Conservation (phyloP, 1,140 invertebrate species). For the Thereuonema tuberculata region DNA sequence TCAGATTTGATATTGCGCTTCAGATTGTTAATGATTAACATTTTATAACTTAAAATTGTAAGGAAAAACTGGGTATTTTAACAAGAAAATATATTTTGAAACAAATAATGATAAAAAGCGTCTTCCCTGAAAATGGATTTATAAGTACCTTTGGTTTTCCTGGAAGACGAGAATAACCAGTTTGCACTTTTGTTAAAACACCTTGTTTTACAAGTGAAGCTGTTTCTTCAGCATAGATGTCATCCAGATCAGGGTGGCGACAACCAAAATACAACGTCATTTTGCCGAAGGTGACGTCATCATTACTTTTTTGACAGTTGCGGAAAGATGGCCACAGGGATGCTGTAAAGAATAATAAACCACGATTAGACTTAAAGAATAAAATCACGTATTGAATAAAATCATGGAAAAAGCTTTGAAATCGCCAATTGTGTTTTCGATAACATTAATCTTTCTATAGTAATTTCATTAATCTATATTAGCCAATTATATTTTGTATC, state of each 20-base stretch:
- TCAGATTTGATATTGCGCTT: too few species aligned
- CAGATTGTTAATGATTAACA: background rate
- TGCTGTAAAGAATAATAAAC: too few species aligned
- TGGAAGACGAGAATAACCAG: constrained; percentile 27
- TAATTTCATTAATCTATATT: constrained; percentile 19
- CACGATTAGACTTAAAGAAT: too few species aligned
- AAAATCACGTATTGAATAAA: too few species aligned
- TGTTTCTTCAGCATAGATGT: constrained; percentile 29
- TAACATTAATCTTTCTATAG: too few species aligned
- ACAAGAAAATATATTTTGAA: background rate
- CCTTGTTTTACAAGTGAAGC: constrained; percentile 20
- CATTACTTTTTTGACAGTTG: too few species aligned
- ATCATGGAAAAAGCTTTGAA: too few species aligned
- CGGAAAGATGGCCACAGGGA: too few species aligned
- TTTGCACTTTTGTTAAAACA: constrained; percentile 22
- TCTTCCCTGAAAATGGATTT: too few species aligned
- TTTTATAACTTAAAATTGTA: background rate
- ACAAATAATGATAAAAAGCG: too few species aligned
- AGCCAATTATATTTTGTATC: background rate
- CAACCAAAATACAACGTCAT: constrained; percentile 34
- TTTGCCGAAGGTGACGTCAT: constrained; percentile 7
- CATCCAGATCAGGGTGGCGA: constrained; percentile 26
- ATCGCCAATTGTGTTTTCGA: too few species aligned
- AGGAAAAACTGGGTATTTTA: background rate
- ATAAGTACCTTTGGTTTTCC: constrained; percentile 25